Percentiles rank a stretch among this genome's conserved stretches.
Evolutionary conservation across 2,797 vertebrate genomes (phyloP).

Genomic region (Sparus aurata): DNA sequence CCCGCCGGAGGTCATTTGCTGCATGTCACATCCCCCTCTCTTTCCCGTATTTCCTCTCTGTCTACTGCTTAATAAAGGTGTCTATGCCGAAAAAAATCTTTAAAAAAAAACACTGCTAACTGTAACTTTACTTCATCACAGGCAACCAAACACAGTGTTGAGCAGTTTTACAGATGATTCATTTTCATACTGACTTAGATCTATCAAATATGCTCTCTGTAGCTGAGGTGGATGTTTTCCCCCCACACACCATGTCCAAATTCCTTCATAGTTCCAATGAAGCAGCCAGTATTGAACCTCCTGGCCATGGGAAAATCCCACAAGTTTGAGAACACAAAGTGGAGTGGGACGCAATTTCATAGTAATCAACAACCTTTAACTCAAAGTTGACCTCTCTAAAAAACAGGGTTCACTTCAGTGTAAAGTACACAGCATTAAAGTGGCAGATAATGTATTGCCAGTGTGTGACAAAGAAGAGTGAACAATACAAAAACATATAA

Average conservation of each 20-base stretch:
- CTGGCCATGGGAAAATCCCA: conserved; percentile 62
- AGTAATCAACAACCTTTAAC: conserved; percentile 36
- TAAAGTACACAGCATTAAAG: not conserved
- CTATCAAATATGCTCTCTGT: conserved; percentile 15
- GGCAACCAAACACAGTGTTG: not conserved
- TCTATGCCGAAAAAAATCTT: too few relatives aligned
- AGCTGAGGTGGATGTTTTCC: conserved; percentile 34
- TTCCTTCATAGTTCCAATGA: conserved; percentile 38
- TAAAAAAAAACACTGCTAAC: too few relatives aligned
- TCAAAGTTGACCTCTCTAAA: conserved; percentile 41
- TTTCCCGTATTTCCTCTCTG: too few relatives aligned
- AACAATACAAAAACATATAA: not conserved
- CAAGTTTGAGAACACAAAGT: conserved; percentile 20
- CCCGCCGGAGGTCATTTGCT: too few relatives aligned
- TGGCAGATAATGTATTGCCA: not conserved
- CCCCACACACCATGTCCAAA: conserved; percentile 39
- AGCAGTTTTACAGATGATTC: conserved; percentile 17
- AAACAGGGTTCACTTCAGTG: conserved; percentile 15
- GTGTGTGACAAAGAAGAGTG: not conserved
- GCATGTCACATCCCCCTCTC: too few relatives aligned
- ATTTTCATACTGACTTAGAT: conserved; percentile 19
- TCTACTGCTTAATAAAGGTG: too few relatives aligned
- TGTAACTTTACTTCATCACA: conserved; percentile 11
- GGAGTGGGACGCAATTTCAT: conserved; percentile 40
- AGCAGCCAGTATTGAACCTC: conserved; percentile 44